phyloP scores from a whole-genome alignment of 2,113 vertebrate genomes.

The Pteronura brasiliensis region DNA sequence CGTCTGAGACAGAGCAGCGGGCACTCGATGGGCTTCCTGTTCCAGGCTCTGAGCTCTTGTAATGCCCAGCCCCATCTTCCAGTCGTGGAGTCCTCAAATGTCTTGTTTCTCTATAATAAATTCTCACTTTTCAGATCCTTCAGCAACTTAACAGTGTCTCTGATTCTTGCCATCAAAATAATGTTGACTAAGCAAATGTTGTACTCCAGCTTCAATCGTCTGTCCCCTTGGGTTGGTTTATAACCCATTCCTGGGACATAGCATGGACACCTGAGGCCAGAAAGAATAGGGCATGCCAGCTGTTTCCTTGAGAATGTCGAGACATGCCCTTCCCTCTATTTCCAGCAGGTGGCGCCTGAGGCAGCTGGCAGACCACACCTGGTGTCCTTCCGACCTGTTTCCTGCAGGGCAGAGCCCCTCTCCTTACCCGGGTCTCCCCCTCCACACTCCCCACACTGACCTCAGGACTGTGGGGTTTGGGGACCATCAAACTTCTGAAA shows the following conservation, averaged over 20 bases:
- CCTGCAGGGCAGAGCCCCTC: neutral
- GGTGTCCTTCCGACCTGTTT: neutral
- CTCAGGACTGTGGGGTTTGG: neutral
- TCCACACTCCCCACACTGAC: no score
- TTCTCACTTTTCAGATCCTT: neutral
- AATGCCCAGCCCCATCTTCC: neutral
- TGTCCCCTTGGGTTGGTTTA: neutral
- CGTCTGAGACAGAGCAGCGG: accelerated
- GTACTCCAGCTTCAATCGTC: neutral
- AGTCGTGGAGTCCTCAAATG: neutral
- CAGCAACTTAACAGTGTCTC: neutral
- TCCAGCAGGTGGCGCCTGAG: accelerated
- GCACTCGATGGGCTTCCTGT: neutral
- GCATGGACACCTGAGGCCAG: neutral
- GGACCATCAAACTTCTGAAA: neutral
- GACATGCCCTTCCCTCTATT: neutral
- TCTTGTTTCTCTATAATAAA: neutral
- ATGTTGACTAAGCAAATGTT: neutral
- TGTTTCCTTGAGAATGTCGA: neutral
- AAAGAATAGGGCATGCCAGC: neutral
- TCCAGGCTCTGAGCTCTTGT: neutral
- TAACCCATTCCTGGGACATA: neutral
- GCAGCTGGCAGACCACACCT: neutral
- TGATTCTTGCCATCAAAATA: neutral
- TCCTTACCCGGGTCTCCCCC: neutral